Base-by-base conservation (phyloP, 1,140 invertebrate genomes). In the Antheraea pernyi region DNA sequence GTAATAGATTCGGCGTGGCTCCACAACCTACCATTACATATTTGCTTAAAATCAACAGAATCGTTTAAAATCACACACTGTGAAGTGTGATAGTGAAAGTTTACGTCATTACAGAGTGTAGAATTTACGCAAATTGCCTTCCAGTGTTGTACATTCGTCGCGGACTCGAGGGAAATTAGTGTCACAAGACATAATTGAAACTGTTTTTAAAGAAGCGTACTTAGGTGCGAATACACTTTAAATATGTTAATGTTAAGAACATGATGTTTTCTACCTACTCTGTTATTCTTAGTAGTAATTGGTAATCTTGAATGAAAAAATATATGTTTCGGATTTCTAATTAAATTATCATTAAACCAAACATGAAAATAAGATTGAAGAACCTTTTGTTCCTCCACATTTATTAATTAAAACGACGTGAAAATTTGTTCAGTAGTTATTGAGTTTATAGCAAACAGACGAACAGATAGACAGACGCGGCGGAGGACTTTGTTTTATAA, bases 31-130 rank as follows among this genome's bases (percentile, higher is more conserved):
- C 3, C 7, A 48, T 9, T 48, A 13, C 46, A 48, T 48, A 53
- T 53, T 53, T 13, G 16, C 46, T 53, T 53, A 53, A 53, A 11
- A 18, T 16, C 8, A 39, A 58, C 36, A 16, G 37, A 13, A 22
- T 18, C 19, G 62, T 68, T 74, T 63, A 59, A 59, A 71, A 58
- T 60, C 64, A 46, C 13, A 71, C 30, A 46, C 19, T 59, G 64
- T 72, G 59, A 19, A 36, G 39, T 39, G 59, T 39, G 19, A 22
- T 46, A 69, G 75, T 66, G 77, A 77, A 79, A 77, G 77, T 75
- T 69, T 73, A 73, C 75, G 68, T 79, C 77, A 79, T 73, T 70
- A 66, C 75, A 73, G 67, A 71, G 63, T 66, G 72, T 66, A 75
- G 65, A 72, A 72, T 79, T 72, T 70, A 61, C 65, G 60, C 58